These are phyloP conservation scores for Hydrozoanthus tunicans DNA, from an alignment of 64 coral and sea anemone species.

Conservation along the genomic window DNA sequence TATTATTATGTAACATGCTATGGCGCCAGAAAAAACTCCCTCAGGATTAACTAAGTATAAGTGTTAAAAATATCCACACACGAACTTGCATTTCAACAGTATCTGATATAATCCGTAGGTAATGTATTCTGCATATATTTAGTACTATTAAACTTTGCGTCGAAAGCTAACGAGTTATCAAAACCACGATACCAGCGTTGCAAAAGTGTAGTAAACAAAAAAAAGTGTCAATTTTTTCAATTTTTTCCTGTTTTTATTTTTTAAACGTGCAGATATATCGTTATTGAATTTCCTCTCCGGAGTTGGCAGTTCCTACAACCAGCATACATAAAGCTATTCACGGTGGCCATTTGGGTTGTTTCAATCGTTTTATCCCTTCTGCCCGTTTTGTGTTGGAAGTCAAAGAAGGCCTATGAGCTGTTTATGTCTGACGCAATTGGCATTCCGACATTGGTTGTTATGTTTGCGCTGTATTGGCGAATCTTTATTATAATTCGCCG, in stretches of 20 bases:
- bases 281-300: conserved; percentile 20
- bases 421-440: conserved; percentile 39
- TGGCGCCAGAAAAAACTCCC: no score
- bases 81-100: no score
- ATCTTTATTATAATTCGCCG: conserved; percentile 45
- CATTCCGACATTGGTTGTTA: background rate
- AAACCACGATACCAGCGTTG: no score
- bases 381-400: conserved; percentile 28
- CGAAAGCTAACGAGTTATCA: no score
- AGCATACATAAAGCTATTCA: conserved; percentile 21
- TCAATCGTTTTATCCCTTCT: conserved; percentile 16
- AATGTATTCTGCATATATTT: no score
- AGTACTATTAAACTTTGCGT: no score
- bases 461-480: conserved; percentile 32
- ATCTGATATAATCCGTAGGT: no score
- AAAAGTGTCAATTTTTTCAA: no score
- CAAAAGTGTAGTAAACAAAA: no score
- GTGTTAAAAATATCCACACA: no score
- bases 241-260: background rate
- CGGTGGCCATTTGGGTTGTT: conserved; percentile 25
- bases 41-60: no score
- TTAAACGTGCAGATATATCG: conserved; percentile 16
- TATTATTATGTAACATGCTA: no score
- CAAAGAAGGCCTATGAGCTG: conserved; percentile 7
- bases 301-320: conserved; percentile 44